phyloP scores from a whole-genome alignment of 1,140 invertebrate genomes.

The Zelostemma sp. region DNA sequence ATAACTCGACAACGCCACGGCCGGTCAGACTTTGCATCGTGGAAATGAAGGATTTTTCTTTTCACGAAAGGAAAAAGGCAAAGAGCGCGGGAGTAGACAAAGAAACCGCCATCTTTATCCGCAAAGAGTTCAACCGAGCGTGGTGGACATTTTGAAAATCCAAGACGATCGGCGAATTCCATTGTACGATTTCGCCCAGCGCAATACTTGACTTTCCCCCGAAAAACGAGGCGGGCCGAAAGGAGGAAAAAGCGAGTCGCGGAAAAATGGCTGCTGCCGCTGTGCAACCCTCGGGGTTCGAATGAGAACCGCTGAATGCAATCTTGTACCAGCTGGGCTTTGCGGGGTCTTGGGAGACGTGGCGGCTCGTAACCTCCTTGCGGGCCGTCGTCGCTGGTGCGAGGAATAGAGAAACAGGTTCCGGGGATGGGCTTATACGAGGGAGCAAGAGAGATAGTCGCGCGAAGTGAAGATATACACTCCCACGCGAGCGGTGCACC shows the following conservation, averaged over 20 bases:
- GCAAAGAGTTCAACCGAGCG: constrained; percentile 7
- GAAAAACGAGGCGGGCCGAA: too few relatives aligned
- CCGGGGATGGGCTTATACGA: constrained; percentile 26
- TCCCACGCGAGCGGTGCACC: too few relatives aligned
- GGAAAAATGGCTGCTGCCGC: background rate
- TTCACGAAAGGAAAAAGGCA: background rate
- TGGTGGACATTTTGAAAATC: constrained; percentile 3
- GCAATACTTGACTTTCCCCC: too few relatives aligned
- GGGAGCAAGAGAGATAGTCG: background rate
- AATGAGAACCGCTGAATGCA: constrained; percentile 64
- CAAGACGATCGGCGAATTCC: constrained; percentile 3
- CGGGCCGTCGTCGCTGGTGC: constrained; percentile 45
- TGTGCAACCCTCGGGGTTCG: too few relatives aligned
- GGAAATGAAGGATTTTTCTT: background rate
- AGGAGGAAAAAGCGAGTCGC: background rate
- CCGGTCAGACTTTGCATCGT: background rate
- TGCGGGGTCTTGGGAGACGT: constrained; percentile 58
- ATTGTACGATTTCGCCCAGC: too few relatives aligned
- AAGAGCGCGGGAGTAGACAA: background rate
- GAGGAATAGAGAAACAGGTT: constrained; percentile 62
- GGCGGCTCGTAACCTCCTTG: constrained; percentile 58
- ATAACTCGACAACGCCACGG: background rate
- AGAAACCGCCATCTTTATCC: constrained; percentile 1
- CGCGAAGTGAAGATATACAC: constrained; percentile 7
- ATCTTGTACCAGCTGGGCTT: constrained; percentile 67